Evolutionary conservation across 2,888 invertebrate genomes (phyloP).

Genomic region (Philaethria dido): DNA sequence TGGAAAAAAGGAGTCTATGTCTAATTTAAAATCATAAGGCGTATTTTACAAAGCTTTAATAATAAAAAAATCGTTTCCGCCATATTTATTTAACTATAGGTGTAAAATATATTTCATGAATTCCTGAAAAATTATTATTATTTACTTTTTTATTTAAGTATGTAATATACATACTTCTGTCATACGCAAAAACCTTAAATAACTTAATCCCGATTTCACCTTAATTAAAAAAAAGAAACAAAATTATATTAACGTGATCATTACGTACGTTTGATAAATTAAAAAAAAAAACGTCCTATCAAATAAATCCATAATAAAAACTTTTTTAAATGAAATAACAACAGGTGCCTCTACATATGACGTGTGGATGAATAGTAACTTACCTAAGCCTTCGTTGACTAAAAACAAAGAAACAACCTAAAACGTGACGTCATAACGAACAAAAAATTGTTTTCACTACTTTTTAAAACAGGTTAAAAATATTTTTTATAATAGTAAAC

Average conservation of each 20-base stretch:
- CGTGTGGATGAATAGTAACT: constrained; percentile 1
- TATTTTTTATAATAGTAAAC: no score
- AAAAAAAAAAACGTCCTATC: not conserved
- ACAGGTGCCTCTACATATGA: not conserved
- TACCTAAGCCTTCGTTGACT: constrained; percentile 21
- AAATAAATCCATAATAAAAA: not conserved
- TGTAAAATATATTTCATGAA: no score
- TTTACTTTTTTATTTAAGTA: no score
- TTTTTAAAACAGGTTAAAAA: not conserved
- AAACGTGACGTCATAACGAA: constrained; percentile 9
- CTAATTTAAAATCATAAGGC: not conserved
- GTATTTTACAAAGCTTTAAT: not conserved
- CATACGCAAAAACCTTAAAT: no score
- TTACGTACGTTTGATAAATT: no score
- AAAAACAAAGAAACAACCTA: constrained; percentile 13
- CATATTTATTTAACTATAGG: not conserved
- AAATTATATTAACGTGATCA: no score
- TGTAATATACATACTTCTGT: no score
- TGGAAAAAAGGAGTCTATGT: not conserved
- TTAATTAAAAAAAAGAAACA: no score
- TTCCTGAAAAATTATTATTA: no score
- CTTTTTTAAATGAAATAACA: no score
- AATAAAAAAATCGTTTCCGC: not conserved
- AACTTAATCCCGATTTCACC: no score
- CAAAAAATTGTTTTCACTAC: no score